Evolutionary conservation across 2,888 invertebrate species (phyloP), one percentile per base, ranked within the genome.

Genomic region (Apantesis nais): DNA sequence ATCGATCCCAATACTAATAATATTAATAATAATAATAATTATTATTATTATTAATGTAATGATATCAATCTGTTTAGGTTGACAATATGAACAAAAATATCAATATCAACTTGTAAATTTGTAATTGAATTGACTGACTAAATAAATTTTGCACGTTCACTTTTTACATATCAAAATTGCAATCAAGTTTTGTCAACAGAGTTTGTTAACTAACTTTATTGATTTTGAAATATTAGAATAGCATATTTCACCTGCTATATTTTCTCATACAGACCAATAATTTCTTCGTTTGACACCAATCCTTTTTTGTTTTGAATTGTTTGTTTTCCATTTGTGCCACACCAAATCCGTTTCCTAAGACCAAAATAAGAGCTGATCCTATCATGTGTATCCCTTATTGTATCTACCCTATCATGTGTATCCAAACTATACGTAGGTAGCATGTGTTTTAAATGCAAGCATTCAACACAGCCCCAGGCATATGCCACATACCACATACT

Each of bases 331-430:
- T 66, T 67, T 70, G 70, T 66, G 58, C 55, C 62, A 22, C 41
- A 62, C 62, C 74, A 77, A 74, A 73, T 71, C 75, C 67, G 29
- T 41, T 78, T 66, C 62, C 71, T 58, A 68, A 66, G 71, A 74
- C 71, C 65, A 67, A 71, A 75, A 76, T 67, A 60, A 64, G 48
- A 67, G 52, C 55, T 58, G 71, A 80, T 80, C 80, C 82, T 80
- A 80, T 78, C 81, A 76, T 76, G 74, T 48, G 77, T 78, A 81
- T 72, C 74, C 67, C 81, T 81, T 73, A 68, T 65, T 39, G 71
- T 72, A 71, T 78, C 71, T 72, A 69, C 69, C 34, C 34, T 34
- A n/a, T 34, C 34, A 34, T 2, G 34, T 34, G 3, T 34, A 4
- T 34, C 34, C 34, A 34, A 34, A n/a, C n/a, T n/a, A n/a, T n/a